Base-by-base conservation (phyloP, 2,888 invertebrate species). In the Temnothorax ravouxi region DNA sequence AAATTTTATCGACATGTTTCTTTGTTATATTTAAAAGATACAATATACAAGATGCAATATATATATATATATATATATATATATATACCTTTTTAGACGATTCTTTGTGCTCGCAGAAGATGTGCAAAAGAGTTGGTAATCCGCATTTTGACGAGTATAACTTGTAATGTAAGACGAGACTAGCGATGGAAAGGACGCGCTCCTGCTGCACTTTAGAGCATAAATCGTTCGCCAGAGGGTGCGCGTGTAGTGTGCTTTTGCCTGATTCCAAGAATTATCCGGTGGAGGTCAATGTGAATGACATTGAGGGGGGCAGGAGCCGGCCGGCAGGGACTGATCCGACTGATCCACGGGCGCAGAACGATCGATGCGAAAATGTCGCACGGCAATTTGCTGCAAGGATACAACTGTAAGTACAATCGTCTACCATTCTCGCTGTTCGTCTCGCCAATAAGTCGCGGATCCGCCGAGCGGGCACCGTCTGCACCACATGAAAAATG, bases 391-490 rank as follows among this genome's bases (percentile, higher is more conserved):
- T 87, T 91, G 74, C 87, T 93, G 44, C 92, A 93, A 83, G 90
- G 90, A 84, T 92, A 92, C 88, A 90, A 89, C 85, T 93, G 93
- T 94, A 87, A 94, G 93, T 94, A 88, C 25, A 34, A 54, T 41
- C n/a, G 21, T 54, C 13, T 44, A 25, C 21, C 52, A 25, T 34
- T 18, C 6, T 38, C 29, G 34, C 41, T 18, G 18, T n/a, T 34
- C 15, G 38, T 25, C 29, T 34, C 18, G 54, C 66, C 52, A 13
- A 47, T 9, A 44, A 59, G 44, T 21, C 71, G 56, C 71, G 56
- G 54, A 29, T 44, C 25, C 52, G 50, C 64, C 72, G 80, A 67
- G 59, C 83, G 21, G 80, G 38, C 47, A 81, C 79, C 52, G 59
- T 8, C 61, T 18, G 66, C 29, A 50, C 47, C 66, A 18, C 29